These are phyloP conservation scores for Lepilemur ruficaudatus DNA, from an alignment of 2,797 vertebrate species.

Conservation along the genomic window DNA sequence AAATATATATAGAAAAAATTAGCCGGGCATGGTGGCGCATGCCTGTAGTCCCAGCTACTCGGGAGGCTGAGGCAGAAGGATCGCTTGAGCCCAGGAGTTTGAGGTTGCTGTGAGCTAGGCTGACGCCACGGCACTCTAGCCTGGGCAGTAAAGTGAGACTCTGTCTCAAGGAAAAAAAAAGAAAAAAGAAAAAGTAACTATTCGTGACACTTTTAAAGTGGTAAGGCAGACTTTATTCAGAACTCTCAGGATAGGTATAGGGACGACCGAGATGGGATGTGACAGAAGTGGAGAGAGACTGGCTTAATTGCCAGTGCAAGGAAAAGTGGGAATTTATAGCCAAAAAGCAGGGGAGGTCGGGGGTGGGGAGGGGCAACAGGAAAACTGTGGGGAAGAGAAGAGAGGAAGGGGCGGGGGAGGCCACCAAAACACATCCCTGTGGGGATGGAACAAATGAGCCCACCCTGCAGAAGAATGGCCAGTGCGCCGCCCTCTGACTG, in stretches of 20 bases:
- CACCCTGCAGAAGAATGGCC: neutral
- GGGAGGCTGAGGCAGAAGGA: too few species aligned
- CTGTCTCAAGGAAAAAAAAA: too few species aligned
- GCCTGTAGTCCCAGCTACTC: too few species aligned
- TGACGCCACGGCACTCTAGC: too few species aligned
- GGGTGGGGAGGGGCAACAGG: neutral
- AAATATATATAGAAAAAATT: too few species aligned
- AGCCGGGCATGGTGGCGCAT: too few species aligned
- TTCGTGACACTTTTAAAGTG: neutral
- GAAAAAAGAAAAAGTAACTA: neutral
- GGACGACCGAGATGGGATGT: too few species aligned
- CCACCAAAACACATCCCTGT: neutral
- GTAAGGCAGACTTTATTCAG: neutral
- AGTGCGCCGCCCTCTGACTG: neutral
- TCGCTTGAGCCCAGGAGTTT: too few species aligned
- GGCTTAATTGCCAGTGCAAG: neutral
- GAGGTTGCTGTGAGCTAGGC: too few species aligned
- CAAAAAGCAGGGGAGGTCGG: neutral
- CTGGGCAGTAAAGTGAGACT: too few species aligned
- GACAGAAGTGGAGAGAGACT: neutral
- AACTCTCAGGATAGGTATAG: rapidly evolving
- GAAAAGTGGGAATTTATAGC: neutral
- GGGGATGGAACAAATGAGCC: neutral
- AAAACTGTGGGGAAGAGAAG: neutral
- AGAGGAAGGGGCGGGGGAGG: neutral